A percentile compares a stretch with the other conserved stretches of the same genome.
Conservation (phyloP, 2,113 vertebrate genomes). For the Xiphophorus hellerii region DNA sequence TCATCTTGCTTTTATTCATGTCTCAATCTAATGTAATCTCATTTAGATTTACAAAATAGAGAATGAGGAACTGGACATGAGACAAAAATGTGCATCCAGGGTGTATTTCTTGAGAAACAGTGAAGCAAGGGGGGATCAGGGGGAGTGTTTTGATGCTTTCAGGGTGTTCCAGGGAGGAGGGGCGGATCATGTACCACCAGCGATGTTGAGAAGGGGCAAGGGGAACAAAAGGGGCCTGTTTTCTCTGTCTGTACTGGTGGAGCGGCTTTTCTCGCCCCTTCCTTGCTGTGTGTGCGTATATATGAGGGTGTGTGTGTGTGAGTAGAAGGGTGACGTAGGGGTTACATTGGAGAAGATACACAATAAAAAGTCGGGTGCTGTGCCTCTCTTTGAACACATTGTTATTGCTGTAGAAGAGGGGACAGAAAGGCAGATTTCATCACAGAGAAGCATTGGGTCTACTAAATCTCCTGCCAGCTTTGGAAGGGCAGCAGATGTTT, state of each 20-base stretch:
- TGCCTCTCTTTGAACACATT: slow-evolving; percentile 83
- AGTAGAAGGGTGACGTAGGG: slow-evolving; percentile 77
- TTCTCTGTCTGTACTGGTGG: slow-evolving; percentile 89
- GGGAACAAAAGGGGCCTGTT: slow-evolving; percentile 95
- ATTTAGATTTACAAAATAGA: slow-evolving; percentile 25
- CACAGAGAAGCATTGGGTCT: slow-evolving; percentile 10
- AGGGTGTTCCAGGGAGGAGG: slow-evolving; percentile 64
- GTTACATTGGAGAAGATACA: slow-evolving; percentile 87
- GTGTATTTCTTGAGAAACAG: slow-evolving; percentile 48
- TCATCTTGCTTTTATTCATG: slow-evolving; percentile 38
- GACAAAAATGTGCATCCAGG: slow-evolving; percentile 6
- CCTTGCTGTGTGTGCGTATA: slow-evolving; percentile 78
- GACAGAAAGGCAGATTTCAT: slow-evolving; percentile 44
- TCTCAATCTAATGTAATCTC: slow-evolving; percentile 23
- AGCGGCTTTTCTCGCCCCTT: slow-evolving; percentile 91
- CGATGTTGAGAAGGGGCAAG: slow-evolving; percentile 83
- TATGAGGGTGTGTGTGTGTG: slow-evolving; percentile 47
- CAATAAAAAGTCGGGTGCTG: slow-evolving; percentile 83
- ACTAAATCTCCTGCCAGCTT: slow-evolving; percentile 51
- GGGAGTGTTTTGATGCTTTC: slow-evolving; percentile 46
- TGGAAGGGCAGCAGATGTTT: slow-evolving; percentile 64
- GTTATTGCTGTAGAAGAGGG: slow-evolving; percentile 53
- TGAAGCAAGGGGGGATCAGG: slow-evolving; percentile 19
- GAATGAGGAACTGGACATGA: slow-evolving; percentile 27
- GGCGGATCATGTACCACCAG: slow-evolving; percentile 88